Conservation (phyloP, 2,113 vertebrate species). For the Castor canadensis region DNA sequence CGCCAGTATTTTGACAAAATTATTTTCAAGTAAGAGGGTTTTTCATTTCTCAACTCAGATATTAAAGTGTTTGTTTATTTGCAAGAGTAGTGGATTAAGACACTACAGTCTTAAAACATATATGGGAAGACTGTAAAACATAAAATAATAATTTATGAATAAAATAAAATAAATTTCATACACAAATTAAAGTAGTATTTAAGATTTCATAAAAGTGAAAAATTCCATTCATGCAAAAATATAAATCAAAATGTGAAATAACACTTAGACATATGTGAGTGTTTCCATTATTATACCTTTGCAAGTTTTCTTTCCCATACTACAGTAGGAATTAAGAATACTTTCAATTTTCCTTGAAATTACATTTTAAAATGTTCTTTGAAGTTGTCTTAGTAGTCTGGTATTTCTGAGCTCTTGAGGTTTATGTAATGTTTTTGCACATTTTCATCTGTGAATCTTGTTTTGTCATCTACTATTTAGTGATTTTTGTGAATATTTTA, state of each 20-base stretch:
- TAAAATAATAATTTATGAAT: not conserved
- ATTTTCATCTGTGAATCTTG: not conserved
- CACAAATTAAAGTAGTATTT: not conserved
- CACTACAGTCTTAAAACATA: not conserved
- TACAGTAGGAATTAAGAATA: not conserved
- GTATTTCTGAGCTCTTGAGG: not conserved
- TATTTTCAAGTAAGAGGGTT: not conserved
- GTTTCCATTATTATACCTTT: not conserved
- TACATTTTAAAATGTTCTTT: not conserved
- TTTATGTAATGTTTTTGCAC: not conserved
- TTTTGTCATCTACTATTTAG: not conserved
- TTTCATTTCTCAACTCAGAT: not conserved
- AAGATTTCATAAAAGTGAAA: not conserved
- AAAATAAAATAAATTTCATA: not conserved
- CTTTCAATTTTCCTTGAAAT: not conserved
- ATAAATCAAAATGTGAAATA: not conserved
- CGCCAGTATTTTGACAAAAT: not conserved
- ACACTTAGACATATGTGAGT: not conserved
- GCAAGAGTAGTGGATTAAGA: not conserved
- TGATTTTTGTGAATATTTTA: not conserved
- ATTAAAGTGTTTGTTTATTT: not conserved
- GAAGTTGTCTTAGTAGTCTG: not conserved
- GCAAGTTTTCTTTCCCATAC: not conserved
- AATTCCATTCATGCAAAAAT: not conserved
- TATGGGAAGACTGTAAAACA: not conserved